Evolutionary conservation across 1,140 invertebrate species (phyloP), one percentile per base, ranked within the genome.

Genomic region (Drosophila nikananu): DNA sequence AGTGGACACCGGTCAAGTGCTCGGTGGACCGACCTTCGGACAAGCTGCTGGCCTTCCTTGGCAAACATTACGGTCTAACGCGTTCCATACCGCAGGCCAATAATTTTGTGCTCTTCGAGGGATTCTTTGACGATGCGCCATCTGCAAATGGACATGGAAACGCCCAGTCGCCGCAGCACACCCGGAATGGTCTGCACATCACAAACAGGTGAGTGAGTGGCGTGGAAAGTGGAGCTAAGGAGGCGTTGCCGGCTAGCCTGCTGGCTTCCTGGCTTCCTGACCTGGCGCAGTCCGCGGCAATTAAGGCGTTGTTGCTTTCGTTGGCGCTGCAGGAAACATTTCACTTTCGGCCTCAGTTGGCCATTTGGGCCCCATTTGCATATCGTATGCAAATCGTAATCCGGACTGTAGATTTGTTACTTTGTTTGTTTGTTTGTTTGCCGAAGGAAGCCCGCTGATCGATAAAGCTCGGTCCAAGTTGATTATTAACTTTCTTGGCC

Each of bases 21-120:
- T 97, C 98, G 1, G 97, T 99, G 73, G 98, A 99, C 93, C 95
- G 97, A 59, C 98, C 98, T 0, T 98, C 97, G 0, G 95, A 96
- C 32, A 98, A 98, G 92, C 96, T 98, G 79, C 93, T 97, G 42
- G 95, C 94, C 21, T 99, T 99, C 92, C 93, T 99, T 1, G 93
- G 94, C 13, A 98, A 98, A 92, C 96, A 98, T 93, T 99, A 98
- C 87, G 94, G 91, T 5, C 94, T 98, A 8, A 93, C 93, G 30
- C 94, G 94, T 54, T 95, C 95, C 21, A 95, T 98, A 80, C 96
- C 96, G 12, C 97, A 98, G 92, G 95, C 96, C 62, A 98, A 98
- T 91, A 98, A 98, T 93, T 98, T 97, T 94, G 97, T 98, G 4
- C 95, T 98, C 27, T 98, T 96, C 92, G 95, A 96, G 77, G 96